A percentile compares a stretch with the other conserved stretches of the same genome.
Evolutionary conservation across 2,113 vertebrate genomes (phyloP).

Genomic region (Tympanuchus pallidicinctus): DNA sequence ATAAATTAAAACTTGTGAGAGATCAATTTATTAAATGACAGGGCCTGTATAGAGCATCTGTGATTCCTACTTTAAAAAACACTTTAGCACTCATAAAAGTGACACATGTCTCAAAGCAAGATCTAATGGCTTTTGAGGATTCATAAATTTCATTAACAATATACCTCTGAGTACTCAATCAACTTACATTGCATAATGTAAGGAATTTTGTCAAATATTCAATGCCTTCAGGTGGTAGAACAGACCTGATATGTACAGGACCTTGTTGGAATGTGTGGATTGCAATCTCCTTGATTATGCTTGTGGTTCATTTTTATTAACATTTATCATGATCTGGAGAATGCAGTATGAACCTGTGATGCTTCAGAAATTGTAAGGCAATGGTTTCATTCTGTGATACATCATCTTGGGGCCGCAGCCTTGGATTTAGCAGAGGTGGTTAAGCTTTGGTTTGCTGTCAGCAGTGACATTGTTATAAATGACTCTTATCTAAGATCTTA

Average conservation of each 20-base stretch:
- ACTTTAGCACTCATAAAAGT: neutral
- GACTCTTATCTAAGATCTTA: neutral
- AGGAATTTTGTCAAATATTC: neutral
- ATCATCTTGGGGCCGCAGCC: neutral
- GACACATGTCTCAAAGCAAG: neutral
- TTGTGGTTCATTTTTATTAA: neutral
- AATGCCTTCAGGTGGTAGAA: neutral
- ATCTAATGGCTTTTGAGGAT: neutral
- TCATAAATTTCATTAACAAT: conserved; percentile 23
- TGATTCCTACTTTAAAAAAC: neutral
- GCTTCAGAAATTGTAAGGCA: neutral
- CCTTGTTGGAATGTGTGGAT: neutral
- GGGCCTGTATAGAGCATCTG: neutral
- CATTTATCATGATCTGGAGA: neutral
- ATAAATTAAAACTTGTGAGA: conserved; percentile 43
- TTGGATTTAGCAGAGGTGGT: neutral
- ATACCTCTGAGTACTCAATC: neutral
- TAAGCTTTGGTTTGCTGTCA: neutral
- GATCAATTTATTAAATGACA: conserved; percentile 33
- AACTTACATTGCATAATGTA: neutral
- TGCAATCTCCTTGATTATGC: neutral
- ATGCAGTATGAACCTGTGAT: neutral
- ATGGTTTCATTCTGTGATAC: neutral
- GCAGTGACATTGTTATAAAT: neutral
- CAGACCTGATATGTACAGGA: neutral